Conservation (phyloP, 2,888 invertebrate genomes). For the Brenthis ino region DNA sequence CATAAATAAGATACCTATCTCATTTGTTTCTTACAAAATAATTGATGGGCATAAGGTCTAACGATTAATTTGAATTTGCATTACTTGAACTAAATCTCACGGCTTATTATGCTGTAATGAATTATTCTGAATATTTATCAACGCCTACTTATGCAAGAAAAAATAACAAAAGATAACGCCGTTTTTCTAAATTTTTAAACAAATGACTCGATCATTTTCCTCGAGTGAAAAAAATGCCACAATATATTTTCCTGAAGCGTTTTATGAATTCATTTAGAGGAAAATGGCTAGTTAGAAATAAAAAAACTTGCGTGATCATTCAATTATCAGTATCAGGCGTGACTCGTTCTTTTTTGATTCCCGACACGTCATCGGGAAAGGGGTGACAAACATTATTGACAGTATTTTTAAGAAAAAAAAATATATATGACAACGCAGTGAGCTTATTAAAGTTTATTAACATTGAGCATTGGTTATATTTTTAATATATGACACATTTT, state of each 20-base stretch:
- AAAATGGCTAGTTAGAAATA: constrained; percentile 16
- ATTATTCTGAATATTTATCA: neutral
- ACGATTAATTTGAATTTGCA: too few species aligned
- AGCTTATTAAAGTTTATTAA: constrained; percentile 33
- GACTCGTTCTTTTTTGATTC: constrained; percentile 5
- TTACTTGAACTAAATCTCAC: too few species aligned
- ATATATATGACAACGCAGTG: neutral
- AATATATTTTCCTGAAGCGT: constrained; percentile 31
- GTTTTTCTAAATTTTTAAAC: neutral
- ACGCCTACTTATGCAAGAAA: neutral
- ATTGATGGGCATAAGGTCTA: too few species aligned
- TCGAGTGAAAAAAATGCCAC: constrained; percentile 19
- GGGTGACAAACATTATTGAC: constrained; percentile 14
- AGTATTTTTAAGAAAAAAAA: constrained; percentile 1
- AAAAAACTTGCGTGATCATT: constrained; percentile 13
- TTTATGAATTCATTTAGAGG: constrained; percentile 24
- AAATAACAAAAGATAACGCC: constrained; percentile 7
- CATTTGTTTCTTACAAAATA: too few species aligned
- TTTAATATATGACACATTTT: constrained; percentile 22
- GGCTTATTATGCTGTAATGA: too few species aligned
- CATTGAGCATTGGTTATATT: constrained; percentile 17
- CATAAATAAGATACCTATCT: too few species aligned
- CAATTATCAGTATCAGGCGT: constrained; percentile 5
- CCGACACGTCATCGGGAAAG: neutral
- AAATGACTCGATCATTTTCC: constrained; percentile 13